Percentiles rank a stretch among this genome's conserved stretches.
phyloP scores from a whole-genome alignment of 2,888 invertebrate species.

The Tricholauxania praeusta region DNA sequence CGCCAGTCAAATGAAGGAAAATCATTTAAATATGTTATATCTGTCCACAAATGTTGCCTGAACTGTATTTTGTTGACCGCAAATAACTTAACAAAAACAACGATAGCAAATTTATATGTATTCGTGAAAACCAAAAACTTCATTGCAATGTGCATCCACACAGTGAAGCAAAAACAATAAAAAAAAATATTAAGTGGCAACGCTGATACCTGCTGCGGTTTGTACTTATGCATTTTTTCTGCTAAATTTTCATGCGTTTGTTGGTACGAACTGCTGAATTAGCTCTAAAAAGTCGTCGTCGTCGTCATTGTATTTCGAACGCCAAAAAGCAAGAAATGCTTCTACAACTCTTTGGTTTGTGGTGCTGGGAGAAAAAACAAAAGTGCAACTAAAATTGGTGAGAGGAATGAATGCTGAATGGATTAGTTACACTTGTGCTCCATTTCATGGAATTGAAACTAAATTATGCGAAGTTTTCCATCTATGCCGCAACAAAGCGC shows the following conservation, averaged over 20 bases:
- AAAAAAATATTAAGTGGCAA: background rate
- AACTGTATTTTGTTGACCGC: too few relatives aligned
- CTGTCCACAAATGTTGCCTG: too few relatives aligned
- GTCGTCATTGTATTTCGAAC: background rate
- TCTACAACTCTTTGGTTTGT: slow-evolving; percentile 8
- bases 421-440: slow-evolving; percentile 63
- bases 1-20: too few relatives aligned
- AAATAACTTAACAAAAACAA: too few relatives aligned
- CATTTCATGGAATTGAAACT: slow-evolving; percentile 58
- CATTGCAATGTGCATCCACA: too few relatives aligned
- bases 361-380: background rate
- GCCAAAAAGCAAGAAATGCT: slow-evolving; percentile 27
- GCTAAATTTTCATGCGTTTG: background rate
- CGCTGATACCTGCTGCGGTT: slow-evolving; percentile 8
- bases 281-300: too few relatives aligned
- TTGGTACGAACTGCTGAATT: too few relatives aligned
- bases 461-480: slow-evolving; percentile 59
- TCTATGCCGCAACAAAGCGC: slow-evolving; percentile 14
- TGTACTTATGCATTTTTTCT: slow-evolving; percentile 14
- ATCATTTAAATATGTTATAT: too few relatives aligned
- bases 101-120: too few relatives aligned
- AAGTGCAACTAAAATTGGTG: slow-evolving; percentile 28
- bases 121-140: too few relatives aligned
- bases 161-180: too few relatives aligned
- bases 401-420: slow-evolving; percentile 46